A percentile compares a stretch with the other conserved stretches of the same genome.
These are phyloP conservation scores for Phaetusa simplex DNA, from an alignment of 2,113 vertebrate species.

Conservation along the genomic window DNA sequence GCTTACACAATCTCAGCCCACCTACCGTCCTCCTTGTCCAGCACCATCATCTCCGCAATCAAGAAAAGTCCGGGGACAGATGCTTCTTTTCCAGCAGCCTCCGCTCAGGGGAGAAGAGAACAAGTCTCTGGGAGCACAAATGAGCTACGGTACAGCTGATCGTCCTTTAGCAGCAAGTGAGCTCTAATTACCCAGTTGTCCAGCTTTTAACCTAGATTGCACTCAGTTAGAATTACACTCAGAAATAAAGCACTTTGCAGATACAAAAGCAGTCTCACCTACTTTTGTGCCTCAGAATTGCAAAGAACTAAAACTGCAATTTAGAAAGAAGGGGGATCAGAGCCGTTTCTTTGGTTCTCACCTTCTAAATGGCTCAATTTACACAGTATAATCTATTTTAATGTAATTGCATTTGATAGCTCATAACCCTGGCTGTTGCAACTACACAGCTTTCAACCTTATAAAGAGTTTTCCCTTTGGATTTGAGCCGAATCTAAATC, in stretches of 20 bases:
- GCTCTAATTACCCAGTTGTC: slow-evolving; percentile 83
- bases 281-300: slow-evolving; percentile 78
- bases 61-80: slow-evolving; percentile 85
- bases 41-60: slow-evolving; percentile 96
- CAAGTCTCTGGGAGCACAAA: slow-evolving; percentile 71
- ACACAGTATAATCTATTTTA: slow-evolving; percentile 81
- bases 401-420: slow-evolving; percentile 82
- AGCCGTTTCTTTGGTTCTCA: slow-evolving; percentile 78
- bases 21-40: slow-evolving; percentile 99
- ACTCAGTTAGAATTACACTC: slow-evolving; percentile 82
- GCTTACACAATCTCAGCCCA: slow-evolving; percentile 70
- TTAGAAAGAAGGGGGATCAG: slow-evolving; percentile 68
- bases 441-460: slow-evolving; percentile 74
- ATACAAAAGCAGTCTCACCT: slow-evolving; percentile 81
- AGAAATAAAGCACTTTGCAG: slow-evolving; percentile 79
- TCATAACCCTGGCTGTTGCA: slow-evolving; percentile 76
- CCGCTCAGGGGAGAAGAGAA: slow-evolving; percentile 68
- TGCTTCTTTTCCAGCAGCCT: slow-evolving; percentile 90
- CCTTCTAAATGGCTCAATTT: slow-evolving; percentile 84
- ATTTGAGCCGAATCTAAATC: slow-evolving; percentile 82
- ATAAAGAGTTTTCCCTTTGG: slow-evolving; percentile 80
- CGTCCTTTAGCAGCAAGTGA: slow-evolving; percentile 77
- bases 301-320: slow-evolving; percentile 80
- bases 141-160: slow-evolving; percentile 72
- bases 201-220: slow-evolving; percentile 84